Evolutionary conservation across 2,888 invertebrate genomes (phyloP).

Genomic region (Ecliptopera silaceata): DNA sequence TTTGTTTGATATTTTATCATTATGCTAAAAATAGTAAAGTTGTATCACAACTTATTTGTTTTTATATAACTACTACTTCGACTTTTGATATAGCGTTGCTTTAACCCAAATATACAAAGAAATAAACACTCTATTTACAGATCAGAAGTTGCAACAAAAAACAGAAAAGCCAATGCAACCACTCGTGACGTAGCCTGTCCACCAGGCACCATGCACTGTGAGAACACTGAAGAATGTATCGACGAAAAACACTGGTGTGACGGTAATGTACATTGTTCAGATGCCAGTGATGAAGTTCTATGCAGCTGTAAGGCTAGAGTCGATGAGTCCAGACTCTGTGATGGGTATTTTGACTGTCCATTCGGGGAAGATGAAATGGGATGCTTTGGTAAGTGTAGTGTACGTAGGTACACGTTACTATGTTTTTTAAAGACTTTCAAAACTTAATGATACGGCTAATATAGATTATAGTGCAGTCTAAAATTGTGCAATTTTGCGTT

Average conservation of each 20-base stretch:
- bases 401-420: too few relatives aligned
- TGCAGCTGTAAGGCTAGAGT: conserved; percentile 90
- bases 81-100: too few relatives aligned
- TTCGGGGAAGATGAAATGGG: conserved; percentile 91
- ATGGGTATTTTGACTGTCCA: conserved; percentile 92
- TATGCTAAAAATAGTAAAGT: too few relatives aligned
- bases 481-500: too few relatives aligned
- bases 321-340: conserved; percentile 86
- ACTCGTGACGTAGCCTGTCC: conserved; percentile 57
- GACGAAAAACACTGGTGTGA: conserved; percentile 86
- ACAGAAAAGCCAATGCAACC: conserved; percentile 38
- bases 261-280: conserved; percentile 87
- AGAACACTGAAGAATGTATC: conserved; percentile 77
- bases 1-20: too few relatives aligned
- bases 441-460: too few relatives aligned
- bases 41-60: too few relatives aligned
- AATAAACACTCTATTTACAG: too few relatives aligned
- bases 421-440: too few relatives aligned
- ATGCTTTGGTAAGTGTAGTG: conserved; percentile 88
- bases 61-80: too few relatives aligned
- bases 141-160: conserved; percentile 36
- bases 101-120: too few relatives aligned
- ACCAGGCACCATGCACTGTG: conserved; percentile 56
- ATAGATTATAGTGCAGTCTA: too few relatives aligned
- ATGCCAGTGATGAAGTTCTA: conserved; percentile 89